Evolutionary conservation across 2,888 invertebrate species (phyloP), one percentile per base, ranked within the genome.

Genomic region (Acanthosepion pharaonis): DNA sequence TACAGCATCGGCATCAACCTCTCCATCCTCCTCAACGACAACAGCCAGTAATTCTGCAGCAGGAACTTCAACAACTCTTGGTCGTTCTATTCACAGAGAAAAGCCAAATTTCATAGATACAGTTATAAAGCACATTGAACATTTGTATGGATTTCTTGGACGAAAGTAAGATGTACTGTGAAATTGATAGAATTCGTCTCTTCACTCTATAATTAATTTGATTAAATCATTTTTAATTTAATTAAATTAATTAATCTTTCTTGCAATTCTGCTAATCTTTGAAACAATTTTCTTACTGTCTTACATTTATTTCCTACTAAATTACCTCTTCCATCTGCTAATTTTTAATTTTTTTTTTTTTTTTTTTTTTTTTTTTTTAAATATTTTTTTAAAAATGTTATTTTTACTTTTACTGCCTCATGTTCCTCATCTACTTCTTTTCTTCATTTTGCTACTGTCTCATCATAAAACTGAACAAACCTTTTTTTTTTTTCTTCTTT

Each of bases 71-170:
- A 49, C 94, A 42, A 94, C 95, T 78, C 33, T 49, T 59, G 91
- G 51, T 55, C 94, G 49, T 95, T 95, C 15, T 94, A 95, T 91
- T 91, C 95, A 94, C 11, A 94, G 96, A 92, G 96, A 97, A 94
- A 95, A 96, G 92, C 96, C 96, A 15, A 95, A 96, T 59, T 95
- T 95, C 94, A 95, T 97, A 8, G 97, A 97, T 94, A 94, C 95
- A 49, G 96, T 97, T n/a, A 96, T 96, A 33, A 96, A 96, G 95
- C 96, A 97, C 95, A 96, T 97, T 94, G 97, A 97, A 95, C 95
- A 95, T 78, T 95, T 97, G 94, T 96, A 95, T 94, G 53, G 91
- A 91, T 91, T 96, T 94, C 94, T 94, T 53, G 94, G 91, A 51
- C 55, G 53, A 42, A 94, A 94, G 94, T 94, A 59, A 94, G 51